Evolutionary conservation across 2,888 invertebrate species (phyloP), one percentile per base, ranked within the genome.

Genomic region (Leptopterna dolabrata): DNA sequence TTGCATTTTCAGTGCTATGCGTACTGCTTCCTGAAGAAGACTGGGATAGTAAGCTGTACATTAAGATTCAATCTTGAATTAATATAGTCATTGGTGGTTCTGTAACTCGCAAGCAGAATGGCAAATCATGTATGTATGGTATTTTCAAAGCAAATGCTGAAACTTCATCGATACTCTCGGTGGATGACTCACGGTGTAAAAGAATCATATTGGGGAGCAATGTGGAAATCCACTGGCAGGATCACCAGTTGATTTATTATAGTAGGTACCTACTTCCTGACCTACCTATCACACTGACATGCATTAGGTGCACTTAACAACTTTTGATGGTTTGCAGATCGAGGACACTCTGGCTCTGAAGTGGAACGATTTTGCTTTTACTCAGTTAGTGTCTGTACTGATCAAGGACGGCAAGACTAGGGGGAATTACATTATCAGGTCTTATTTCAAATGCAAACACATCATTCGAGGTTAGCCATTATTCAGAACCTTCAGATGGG

Each of bases 371-470:
- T 16, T 14, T 6, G n/a, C 14, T 16, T 36, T 76, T n/a, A 29
- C 76, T 0, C 76, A 76, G 9, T 30, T 76, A 9, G n/a, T 76
- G 9, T 36, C 29, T 16, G 41, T 76, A 11, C 16, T 76, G 16
- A 41, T 76, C 76, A 30, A 41, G 36, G 14, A 76, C 41, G 0
- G 14, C n/a, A 51, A n/a, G 14, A 14, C 29, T 14, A 76, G 76
- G 41, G 41, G 19, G 16, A 36, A 30, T 30, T 41, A n/a, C 36
- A 3, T 76, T 0, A 16, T 41, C 19, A 16, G 19, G 14, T 27
- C 76, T 41, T 76, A 76, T 76, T 76, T 41, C 4, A 76, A 19
- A 76, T 76, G 76, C 41, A 76, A 76, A 76, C 41, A 30, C 11
- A 9, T 76, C 6, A 19, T 14, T 36, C 30, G 1, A n/a, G 36